A percentile compares a stretch with the other conserved stretches of the same genome.
Evolutionary conservation across 2,888 invertebrate species (phyloP).

Genomic region (Willowsia nigromaculata): DNA sequence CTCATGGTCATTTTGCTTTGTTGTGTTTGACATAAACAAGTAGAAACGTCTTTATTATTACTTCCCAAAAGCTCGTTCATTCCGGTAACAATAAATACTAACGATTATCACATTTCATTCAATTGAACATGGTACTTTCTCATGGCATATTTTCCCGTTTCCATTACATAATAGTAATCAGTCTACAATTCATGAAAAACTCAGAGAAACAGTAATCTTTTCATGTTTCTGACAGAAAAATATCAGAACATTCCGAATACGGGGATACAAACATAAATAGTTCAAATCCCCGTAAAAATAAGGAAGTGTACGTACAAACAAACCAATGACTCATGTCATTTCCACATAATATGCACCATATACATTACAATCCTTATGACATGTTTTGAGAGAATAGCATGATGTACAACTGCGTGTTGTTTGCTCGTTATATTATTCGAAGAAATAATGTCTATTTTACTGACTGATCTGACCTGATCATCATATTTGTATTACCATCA

Average conservation of each 20-base stretch:
- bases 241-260: not conserved
- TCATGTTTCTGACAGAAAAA: too few relatives aligned
- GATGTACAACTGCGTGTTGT: too few relatives aligned
- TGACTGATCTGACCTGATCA: too few relatives aligned
- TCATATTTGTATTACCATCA: too few relatives aligned
- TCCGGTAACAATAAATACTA: not conserved
- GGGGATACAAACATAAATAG: not conserved
- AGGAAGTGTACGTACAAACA: too few relatives aligned
- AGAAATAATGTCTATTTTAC: too few relatives aligned
- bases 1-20: not conserved
- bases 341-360: not conserved
- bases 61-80: not conserved
- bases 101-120: not conserved
- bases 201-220: too few relatives aligned
- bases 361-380: too few relatives aligned
- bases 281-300: not conserved
- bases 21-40: not conserved
- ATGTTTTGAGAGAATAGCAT: too few relatives aligned
- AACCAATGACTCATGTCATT: not conserved
- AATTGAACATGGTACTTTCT: not conserved
- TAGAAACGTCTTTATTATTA: not conserved
- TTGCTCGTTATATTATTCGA: too few relatives aligned
- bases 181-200: too few relatives aligned
- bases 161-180: too few relatives aligned
- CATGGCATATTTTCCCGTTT: not conserved